Conservation (phyloP, 1,140 invertebrate genomes). For the Rhopalosiphum maidis region DNA sequence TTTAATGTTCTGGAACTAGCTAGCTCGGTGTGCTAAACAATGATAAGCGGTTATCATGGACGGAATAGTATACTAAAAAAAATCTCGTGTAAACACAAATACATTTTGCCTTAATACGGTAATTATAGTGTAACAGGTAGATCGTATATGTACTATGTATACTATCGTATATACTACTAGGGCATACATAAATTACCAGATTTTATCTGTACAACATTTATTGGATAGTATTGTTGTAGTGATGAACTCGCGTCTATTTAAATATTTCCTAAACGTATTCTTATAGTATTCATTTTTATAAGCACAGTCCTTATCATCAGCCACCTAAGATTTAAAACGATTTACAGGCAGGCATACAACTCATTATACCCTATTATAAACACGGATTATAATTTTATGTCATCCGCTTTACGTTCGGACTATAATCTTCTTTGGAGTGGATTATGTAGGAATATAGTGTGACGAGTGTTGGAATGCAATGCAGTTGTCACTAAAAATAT, state of each 20-base stretch:
- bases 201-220: background rate
- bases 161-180: no score
- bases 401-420: background rate
- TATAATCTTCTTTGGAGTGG: slow-evolving; percentile 21
- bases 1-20: background rate
- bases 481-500: background rate
- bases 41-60: background rate
- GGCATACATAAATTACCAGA: background rate
- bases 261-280: background rate
- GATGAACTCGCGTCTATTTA: background rate
- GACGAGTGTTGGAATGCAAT: background rate
- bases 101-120: no score
- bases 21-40: background rate
- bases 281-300: background rate
- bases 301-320: background rate
- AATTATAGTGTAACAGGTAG: no score
- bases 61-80: background rate
- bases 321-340: background rate
- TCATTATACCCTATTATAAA: background rate
- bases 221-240: background rate
- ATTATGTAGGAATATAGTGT: background rate
- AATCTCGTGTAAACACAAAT: no score
- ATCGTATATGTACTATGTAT: no score
- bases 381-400: background rate
- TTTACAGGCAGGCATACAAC: background rate